phyloP scores from a whole-genome alignment of 2,888 invertebrate genomes.

The Antitype chi region DNA sequence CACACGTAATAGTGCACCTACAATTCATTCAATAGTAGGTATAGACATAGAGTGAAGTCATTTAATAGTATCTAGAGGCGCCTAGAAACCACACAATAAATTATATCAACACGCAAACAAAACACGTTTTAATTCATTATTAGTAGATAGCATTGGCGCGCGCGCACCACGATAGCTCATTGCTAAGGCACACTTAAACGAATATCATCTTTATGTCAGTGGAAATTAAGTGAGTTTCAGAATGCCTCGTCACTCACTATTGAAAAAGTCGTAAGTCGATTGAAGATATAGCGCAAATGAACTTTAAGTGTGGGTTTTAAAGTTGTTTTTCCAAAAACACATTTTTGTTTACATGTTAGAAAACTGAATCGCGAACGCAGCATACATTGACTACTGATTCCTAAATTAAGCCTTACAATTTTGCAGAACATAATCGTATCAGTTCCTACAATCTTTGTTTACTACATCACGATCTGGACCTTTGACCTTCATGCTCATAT shows the following conservation, averaged over 20 bases:
- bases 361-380: background rate
- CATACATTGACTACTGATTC: background rate
- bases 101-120: background rate
- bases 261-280: background rate
- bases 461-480: constrained; percentile 15
- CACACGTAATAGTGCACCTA: background rate
- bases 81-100: constrained; percentile 2
- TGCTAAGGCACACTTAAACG: background rate
- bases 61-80: background rate
- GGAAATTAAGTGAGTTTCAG: background rate
- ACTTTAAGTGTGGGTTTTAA: background rate
- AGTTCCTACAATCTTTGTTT: constrained; percentile 4
- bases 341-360: background rate
- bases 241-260: background rate
- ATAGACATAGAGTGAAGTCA: background rate
- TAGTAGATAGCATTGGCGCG: constrained; percentile 9
- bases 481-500: constrained; percentile 8
- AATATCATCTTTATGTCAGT: background rate
- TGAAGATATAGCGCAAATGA: background rate
- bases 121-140: constrained; percentile 1
- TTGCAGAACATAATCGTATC: constrained; percentile 29
- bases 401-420: constrained; percentile 13
- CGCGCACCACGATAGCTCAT: constrained; percentile 4
- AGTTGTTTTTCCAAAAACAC: background rate
- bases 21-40: background rate